Evolutionary conservation across 2,797 vertebrate genomes (phyloP), one percentile per base, ranked within the genome.

Genomic region (Semaprochilodus insignis): DNA sequence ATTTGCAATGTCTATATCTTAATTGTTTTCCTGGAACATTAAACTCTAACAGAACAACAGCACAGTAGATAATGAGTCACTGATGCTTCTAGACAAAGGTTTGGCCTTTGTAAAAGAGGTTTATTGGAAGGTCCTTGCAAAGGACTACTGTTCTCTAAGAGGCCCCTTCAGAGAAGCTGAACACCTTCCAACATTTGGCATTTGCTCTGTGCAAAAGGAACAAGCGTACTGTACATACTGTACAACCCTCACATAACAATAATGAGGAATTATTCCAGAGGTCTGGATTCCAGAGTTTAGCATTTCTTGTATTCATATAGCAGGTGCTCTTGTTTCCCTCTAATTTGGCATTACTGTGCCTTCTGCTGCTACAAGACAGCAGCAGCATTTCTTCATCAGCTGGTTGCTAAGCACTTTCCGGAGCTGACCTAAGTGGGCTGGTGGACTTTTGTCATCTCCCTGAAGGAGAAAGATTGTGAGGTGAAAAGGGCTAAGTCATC

Each of bases 401-500:
- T 96, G 0, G 94, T 99, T 78, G 95, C 96, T 76, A 99, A 97
- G 89, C 98, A 98, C 90, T 99, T 97, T 34, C 95, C 97, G 1
- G 93, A 96, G 83, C 92, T 98, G 88, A 94, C 97, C 74, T 95
- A 97, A 87, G 95, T 96, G 0, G 88, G 97, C 52, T 14, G 84
- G 96, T 97, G 86, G 93, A 94, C 4, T 0, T 93, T 99, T 87
- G 96, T 96, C 25, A 90, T 95, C 81, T 97, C 95, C 89, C 92
- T 99, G 89, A 97, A 98, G 93, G 97, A 99, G 91, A 98, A 99
- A 92, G 96, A 99, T 91, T 96, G 96, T 1, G 96, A 95, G 88
- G 97, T 98, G 84, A 99, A 97, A 92, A 97, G 98, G 93, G 95
- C 95, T 19, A 96, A 96, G 8, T 94, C 94, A 81, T 98, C 67